A percentile compares a stretch with the other conserved stretches of the same genome.
These are phyloP conservation scores for Molorchus minor DNA, from an alignment of 2,888 invertebrate genomes.

Conservation along the genomic window DNA sequence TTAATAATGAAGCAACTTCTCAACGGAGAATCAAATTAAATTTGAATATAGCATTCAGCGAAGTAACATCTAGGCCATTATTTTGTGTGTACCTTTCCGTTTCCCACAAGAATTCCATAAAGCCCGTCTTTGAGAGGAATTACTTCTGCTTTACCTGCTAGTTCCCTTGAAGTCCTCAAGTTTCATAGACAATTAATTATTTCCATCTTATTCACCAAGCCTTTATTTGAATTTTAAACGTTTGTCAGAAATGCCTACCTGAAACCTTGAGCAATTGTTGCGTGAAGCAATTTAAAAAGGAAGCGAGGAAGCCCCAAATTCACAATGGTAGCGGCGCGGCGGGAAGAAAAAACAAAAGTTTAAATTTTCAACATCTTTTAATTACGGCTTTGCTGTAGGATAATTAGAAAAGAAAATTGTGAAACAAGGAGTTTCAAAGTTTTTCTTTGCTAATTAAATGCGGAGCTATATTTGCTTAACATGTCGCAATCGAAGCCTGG, in stretches of 20 bases:
- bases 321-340: slow-evolving; percentile 7
- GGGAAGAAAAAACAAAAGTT: slow-evolving; percentile 23
- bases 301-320: slow-evolving; percentile 3
- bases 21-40: no score
- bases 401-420: slow-evolving; percentile 19
- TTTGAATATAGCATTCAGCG: no score
- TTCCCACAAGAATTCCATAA: no score
- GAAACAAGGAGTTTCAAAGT: slow-evolving; percentile 12
- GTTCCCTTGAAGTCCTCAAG: neutral
- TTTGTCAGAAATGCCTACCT: slow-evolving; percentile 8
- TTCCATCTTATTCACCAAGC: neutral
- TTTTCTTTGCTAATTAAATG: slow-evolving; percentile 22
- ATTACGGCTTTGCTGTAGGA: slow-evolving; percentile 16
- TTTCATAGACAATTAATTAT: slow-evolving; percentile 7
- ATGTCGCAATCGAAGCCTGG: neutral
- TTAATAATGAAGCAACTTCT: no score
- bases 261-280: slow-evolving; percentile 14
- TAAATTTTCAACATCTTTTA: slow-evolving; percentile 18
- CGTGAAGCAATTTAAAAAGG: slow-evolving; percentile 23
- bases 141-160: neutral
- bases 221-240: slow-evolving; percentile 18
- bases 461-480: slow-evolving; percentile 14
- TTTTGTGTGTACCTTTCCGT: no score
- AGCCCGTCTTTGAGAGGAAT: no score
- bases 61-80: no score